Evolutionary conservation across 92 coral and sea anemone species (phyloP), one percentile per base, ranked within the genome.

Genomic region (Parazoanthus atlanticus): DNA sequence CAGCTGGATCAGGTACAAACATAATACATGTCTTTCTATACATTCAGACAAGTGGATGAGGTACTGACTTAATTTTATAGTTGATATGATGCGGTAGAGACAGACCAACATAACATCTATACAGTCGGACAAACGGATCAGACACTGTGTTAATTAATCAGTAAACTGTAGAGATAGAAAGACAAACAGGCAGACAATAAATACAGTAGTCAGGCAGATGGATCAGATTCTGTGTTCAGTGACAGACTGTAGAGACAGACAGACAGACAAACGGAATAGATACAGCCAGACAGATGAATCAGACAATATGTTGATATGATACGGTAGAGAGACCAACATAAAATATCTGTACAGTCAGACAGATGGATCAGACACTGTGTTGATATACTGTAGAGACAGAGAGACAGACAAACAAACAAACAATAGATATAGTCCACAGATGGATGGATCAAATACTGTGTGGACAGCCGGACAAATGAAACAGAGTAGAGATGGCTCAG

Each of bases 1-100:
- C 95, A 2, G 32, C 67, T 26, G 98, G 99, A 36, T 93, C 91
- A 90, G 98, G 98, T 96, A 89, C 41, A 56, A 7, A 36, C 17
- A 61, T 4, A 61, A 2, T 15, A 19, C 1, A 41, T 25, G 33
- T 52, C 12, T 43, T 3, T 43, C 49, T 12, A 52, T 16, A 15
- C 32, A 11, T 12, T 61, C 69, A 61, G 76, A 6, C 76, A 29
- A 16, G 1, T 71, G 38, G 76, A 29, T 10, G 21, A 29, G 76
- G 36, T 71, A 11, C 17, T 29, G 38, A 36, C n/a, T n/a, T n/a
- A n/a, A n/a, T n/a, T n/a, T n/a, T n/a, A 36, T 17, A 23, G 76
- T 71, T 11, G 76, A 71, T 28, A 31, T 31, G 32, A 15, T 30
- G 29, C 4, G 17, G 34, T 56, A 56, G n/a, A n/a, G n/a, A n/a